Evolutionary conservation across 2,797 vertebrate genomes (phyloP).

Genomic region (Percopsis omiscomaycus): DNA sequence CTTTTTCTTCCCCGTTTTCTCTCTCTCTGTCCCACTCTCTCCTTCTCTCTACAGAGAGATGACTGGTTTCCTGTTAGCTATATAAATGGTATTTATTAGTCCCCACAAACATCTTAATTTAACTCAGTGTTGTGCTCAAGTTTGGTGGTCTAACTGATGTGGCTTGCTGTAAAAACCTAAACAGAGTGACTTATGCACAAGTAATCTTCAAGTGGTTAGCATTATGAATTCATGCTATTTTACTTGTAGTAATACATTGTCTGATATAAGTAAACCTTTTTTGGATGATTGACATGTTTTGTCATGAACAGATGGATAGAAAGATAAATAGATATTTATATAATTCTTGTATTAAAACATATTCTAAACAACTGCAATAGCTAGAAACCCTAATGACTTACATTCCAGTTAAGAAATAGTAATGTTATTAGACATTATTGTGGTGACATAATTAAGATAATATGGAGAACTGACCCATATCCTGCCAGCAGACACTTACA

Average conservation of each 20-base stretch:
- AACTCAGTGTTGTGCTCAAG: conserved; percentile 26
- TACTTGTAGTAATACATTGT: not conserved
- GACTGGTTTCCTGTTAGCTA: conserved; percentile 54
- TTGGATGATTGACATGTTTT: too few species aligned
- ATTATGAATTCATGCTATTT: not conserved
- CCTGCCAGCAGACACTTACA: not conserved
- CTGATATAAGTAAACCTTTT: not conserved
- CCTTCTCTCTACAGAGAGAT: not conserved
- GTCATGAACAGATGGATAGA: not conserved
- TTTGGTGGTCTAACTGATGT: conserved; percentile 20
- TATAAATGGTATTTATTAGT: conserved; percentile 55
- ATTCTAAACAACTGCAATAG: too few species aligned
- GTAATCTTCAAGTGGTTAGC: not conserved
- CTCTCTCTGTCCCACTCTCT: conserved; percentile 1
- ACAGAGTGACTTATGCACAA: not conserved
- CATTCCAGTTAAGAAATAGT: too few species aligned
- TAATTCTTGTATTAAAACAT: too few species aligned
- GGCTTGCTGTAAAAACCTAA: conserved; percentile 1
- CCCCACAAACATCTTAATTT: conserved; percentile 54
- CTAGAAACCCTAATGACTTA: too few species aligned
- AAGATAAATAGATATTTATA: not conserved
- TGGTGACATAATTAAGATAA: not conserved
- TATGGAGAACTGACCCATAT: conserved; percentile 17
- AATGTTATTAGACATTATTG: too few species aligned
- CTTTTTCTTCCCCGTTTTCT: not conserved